Evolutionary conservation across 2,797 vertebrate species (phyloP).

Genomic region (Kryptopterus vitreolus): DNA sequence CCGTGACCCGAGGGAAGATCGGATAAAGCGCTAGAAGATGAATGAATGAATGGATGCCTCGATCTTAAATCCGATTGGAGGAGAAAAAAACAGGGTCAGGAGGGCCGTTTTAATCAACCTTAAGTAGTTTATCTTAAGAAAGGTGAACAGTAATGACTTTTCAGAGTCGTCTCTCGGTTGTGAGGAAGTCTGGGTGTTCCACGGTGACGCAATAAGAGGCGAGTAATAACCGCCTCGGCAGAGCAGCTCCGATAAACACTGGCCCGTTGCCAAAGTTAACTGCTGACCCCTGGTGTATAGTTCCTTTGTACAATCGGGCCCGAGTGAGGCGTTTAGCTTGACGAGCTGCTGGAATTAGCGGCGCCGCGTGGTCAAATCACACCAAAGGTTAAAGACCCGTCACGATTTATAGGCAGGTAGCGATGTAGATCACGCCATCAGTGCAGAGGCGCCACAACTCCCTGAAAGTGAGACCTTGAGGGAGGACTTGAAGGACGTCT

Average conservation of each 20-base stretch:
- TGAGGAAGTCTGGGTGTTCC: background rate
- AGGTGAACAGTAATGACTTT: background rate
- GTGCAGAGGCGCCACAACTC: background rate
- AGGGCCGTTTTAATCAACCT: no score
- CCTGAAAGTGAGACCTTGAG: no score
- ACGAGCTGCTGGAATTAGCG: background rate
- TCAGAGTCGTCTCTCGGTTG: background rate
- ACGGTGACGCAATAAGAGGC: background rate
- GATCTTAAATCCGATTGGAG: no score
- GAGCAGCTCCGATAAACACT: background rate
- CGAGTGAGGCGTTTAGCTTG: background rate
- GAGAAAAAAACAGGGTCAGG: no score
- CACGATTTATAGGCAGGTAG: background rate
- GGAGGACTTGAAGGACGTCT: background rate
- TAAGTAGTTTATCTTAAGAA: background rate
- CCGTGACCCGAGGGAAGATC: no score
- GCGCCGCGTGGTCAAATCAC: background rate
- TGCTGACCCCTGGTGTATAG: conserved; percentile 3
- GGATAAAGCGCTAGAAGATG: no score
- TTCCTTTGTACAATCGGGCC: background rate
- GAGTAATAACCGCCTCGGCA: background rate
- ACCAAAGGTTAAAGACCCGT: background rate
- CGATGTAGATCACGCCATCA: background rate
- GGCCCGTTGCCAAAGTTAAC: background rate
- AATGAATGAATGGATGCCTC: no score